phyloP scores from a whole-genome alignment of 2,113 vertebrate species.

The Pelodiscus sinensis region DNA sequence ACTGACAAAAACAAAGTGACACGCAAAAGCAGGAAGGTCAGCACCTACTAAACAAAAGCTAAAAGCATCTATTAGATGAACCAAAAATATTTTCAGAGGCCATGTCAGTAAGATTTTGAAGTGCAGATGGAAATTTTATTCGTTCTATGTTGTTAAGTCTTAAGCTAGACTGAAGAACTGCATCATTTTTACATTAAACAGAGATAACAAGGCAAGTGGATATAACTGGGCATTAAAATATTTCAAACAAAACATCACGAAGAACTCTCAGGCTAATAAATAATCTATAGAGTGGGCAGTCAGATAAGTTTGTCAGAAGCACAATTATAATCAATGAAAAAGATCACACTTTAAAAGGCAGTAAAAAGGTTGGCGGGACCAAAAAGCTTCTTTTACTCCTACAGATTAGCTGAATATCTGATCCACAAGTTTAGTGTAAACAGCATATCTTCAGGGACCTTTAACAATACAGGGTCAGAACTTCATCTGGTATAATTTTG shows the following conservation, averaged over 20 bases:
- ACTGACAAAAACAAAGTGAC: neutral
- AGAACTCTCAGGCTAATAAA: neutral
- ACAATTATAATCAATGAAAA: neutral
- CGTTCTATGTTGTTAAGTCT: no score
- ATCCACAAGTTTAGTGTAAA: no score
- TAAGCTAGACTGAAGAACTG: neutral
- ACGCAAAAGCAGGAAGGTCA: neutral
- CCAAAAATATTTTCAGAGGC: neutral
- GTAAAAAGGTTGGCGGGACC: neutral
- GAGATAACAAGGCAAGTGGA: neutral
- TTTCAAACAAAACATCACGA: neutral
- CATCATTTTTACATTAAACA: neutral
- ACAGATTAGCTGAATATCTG: no score
- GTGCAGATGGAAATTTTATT: neutral
- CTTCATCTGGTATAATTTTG: no score
- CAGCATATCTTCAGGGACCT: neutral
- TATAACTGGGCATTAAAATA: neutral
- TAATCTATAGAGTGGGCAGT: neutral
- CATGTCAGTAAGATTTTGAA: neutral
- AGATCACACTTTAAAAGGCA: neutral
- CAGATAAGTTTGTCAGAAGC: neutral
- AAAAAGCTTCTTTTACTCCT: neutral
- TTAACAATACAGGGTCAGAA: neutral
- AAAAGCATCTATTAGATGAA: neutral
- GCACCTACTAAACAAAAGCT: neutral